Base-by-base conservation (phyloP, 2,888 invertebrate genomes). In the Meandrusa payeni region DNA sequence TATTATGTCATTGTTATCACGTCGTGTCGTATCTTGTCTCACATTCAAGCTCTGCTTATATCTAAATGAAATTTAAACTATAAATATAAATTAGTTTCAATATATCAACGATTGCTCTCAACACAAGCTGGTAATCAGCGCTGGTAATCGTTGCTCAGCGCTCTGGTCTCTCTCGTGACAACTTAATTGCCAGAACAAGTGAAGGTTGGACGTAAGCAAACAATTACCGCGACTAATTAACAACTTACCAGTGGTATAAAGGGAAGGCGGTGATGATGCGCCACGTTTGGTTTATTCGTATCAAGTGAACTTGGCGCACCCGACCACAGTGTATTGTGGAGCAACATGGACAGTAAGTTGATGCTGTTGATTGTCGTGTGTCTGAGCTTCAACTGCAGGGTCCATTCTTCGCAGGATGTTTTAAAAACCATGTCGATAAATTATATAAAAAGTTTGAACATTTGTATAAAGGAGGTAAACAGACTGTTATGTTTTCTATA, bases 381-480 rank as follows among this genome's bases (percentile, higher is more conserved):
- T 3, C n/a, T 67, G n/a, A 43, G 50, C 5, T 10, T 24, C 3
- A 5, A 22, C 7, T 23, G 7, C 33, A 31, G 41, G 4, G 65
- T 61, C n/a, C 47, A 67, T 0, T 44, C 59, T 0, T 74, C 75
- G 0, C 55, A 65, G 11, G 70, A 72, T 1, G 39, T 69, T 1
- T 59, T 76, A 41, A 64, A 67, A 40, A 52, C 59, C 2, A 39
- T 74, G 36, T 42, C 61, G 0, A 1, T 54, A 0, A 60, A 67
- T 23, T 74, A 67, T 7, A 53, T 50, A 0, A 71, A 69, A 46
- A 70, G 69, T 0, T 39, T 70, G 33, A 66, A 65, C 1, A 52
- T 12, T 6, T 75, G 76, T 36, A 73, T 61, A 27, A 63, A 59
- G 31, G 76, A 76, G 59, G 75, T 74, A 31, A 40, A 46, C 7